A percentile compares a stretch with the other conserved stretches of the same genome.
Evolutionary conservation across 2,113 vertebrate genomes (phyloP).

Genomic region (Octodon degus): DNA sequence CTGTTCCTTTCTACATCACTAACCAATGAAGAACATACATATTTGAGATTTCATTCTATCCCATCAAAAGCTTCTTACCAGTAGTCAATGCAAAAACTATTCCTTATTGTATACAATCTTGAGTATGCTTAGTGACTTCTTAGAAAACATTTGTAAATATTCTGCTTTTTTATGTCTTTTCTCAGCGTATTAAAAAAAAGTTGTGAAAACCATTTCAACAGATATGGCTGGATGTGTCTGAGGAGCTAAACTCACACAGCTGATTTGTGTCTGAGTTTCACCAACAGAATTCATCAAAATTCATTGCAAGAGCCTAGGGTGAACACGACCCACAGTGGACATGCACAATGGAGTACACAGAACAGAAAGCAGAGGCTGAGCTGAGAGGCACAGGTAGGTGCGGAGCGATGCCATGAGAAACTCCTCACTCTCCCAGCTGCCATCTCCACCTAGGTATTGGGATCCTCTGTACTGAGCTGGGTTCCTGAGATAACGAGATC

Average conservation of each 20-base stretch:
- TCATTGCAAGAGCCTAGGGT: neutral
- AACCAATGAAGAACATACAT: neutral
- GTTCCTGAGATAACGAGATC: fast-evolving
- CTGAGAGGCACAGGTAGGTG: neutral
- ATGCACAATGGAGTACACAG: too few species aligned
- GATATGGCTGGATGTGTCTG: neutral
- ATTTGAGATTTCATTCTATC: neutral
- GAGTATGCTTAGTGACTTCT: neutral
- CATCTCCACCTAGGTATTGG: neutral
- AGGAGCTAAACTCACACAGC: neutral
- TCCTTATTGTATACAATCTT: neutral
- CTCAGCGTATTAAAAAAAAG: neutral
- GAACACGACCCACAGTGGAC: neutral
- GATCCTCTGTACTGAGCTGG: neutral
- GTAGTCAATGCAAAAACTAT: neutral
- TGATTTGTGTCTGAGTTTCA: neutral
- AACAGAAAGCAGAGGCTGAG: neutral
- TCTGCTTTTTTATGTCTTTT: too few species aligned
- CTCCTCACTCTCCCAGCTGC: neutral
- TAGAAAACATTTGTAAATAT: neutral
- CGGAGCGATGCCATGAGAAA: fast-evolving
- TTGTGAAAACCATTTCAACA: neutral
- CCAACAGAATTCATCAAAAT: neutral
- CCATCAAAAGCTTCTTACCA: neutral
- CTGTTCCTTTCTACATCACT: neutral